A percentile compares a stretch with the other conserved stretches of the same genome.
Conservation (phyloP, 2,797 vertebrate genomes). For the Aulostomus chinensis region DNA sequence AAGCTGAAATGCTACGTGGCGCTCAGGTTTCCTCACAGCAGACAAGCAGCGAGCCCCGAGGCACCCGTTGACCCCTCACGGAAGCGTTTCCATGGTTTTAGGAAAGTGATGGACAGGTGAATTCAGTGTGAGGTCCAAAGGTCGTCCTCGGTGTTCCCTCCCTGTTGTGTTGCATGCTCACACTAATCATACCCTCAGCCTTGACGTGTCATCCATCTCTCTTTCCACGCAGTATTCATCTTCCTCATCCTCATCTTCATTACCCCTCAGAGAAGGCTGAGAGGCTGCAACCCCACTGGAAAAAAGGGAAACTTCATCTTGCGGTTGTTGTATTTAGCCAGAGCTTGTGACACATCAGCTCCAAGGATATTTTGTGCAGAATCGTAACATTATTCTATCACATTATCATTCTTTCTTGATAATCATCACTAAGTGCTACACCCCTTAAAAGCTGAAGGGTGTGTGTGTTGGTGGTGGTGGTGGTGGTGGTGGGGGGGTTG, state of each 20-base stretch:
- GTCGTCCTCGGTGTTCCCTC: conserved; percentile 23
- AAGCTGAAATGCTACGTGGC: neutral
- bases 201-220: conserved; percentile 42
- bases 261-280: neutral
- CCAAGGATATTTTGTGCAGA: too few species aligned
- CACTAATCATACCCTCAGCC: conserved; percentile 49
- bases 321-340: conserved; percentile 15
- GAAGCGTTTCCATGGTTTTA: conserved; percentile 32
- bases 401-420: too few species aligned
- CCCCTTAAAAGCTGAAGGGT: too few species aligned
- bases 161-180: conserved; percentile 14
- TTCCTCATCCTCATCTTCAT: conserved; percentile 4
- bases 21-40: neutral
- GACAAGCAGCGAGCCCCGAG: neutral
- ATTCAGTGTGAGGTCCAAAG: conserved; percentile 42
- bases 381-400: too few species aligned
- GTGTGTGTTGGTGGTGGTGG: too few species aligned
- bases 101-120: conserved; percentile 51
- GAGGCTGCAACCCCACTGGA: conserved; percentile 14
- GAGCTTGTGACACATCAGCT: neutral
- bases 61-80: conserved; percentile 6
- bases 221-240: neutral
- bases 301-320: neutral
- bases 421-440: too few species aligned
- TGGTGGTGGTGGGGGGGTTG: too few species aligned